phyloP scores from a whole-genome alignment of 2,888 invertebrate species.

The Pachydiplax longipennis region DNA sequence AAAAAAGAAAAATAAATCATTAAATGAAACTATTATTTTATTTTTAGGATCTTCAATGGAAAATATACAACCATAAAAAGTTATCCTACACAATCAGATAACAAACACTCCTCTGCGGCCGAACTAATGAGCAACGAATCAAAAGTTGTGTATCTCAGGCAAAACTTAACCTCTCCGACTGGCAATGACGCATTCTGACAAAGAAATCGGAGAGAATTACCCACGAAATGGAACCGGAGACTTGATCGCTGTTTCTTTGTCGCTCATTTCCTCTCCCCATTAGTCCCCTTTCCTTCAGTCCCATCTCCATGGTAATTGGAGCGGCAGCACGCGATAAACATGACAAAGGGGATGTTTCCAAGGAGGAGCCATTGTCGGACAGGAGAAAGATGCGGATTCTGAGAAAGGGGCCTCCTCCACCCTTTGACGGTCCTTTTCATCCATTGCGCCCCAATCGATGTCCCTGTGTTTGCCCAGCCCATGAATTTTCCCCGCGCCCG shows the following conservation, averaged over 20 bases:
- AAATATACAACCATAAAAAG: no score
- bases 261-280: background rate
- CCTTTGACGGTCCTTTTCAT: background rate
- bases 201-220: background rate
- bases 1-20: no score
- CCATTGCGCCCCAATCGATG: background rate
- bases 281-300: background rate
- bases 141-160: no score
- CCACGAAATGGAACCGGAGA: background rate
- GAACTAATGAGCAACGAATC: no score
- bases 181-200: background rate
- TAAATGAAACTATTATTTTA: no score
- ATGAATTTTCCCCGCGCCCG: background rate
- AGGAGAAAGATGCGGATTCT: background rate
- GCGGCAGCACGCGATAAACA: constrained; percentile 16
- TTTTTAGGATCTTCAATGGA: no score
- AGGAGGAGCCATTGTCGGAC: background rate
- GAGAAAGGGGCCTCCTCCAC: background rate
- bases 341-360: background rate
- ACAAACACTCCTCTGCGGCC: no score
- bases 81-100: no score
- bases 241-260: background rate
- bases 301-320: constrained; percentile 21
- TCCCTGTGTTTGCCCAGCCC: background rate
- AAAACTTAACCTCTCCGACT: no score